Evolutionary conservation across 2,113 vertebrate genomes (phyloP).

Genomic region (Plectropomus leopardus): DNA sequence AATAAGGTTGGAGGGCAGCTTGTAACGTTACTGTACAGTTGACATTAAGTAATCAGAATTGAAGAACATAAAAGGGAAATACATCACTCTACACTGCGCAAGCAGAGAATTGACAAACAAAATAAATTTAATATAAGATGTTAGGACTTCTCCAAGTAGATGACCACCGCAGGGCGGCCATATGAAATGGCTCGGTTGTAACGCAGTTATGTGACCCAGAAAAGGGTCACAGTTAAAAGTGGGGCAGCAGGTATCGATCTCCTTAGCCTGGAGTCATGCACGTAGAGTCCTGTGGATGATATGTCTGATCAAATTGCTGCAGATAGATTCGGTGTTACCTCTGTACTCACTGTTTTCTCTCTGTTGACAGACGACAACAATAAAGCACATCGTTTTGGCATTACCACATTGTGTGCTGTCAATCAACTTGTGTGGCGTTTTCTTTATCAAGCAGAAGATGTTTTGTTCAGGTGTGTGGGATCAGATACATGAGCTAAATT

Average conservation of each 20-base stretch:
- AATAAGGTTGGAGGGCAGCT: too few species aligned
- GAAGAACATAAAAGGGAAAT: too few species aligned
- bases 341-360: slow-evolving; percentile 46
- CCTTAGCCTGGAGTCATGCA: slow-evolving; percentile 51
- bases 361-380: slow-evolving; percentile 62
- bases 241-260: slow-evolving; percentile 43
- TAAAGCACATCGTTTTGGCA: slow-evolving; percentile 73
- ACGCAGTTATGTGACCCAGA: neutral
- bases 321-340: slow-evolving; percentile 46
- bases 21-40: too few species aligned
- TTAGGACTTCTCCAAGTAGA: slow-evolving; percentile 68
- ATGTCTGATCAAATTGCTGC: slow-evolving; percentile 66
- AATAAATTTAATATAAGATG: neutral
- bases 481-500: neutral
- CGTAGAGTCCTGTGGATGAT: slow-evolving; percentile 69
- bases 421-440: slow-evolving; percentile 17
- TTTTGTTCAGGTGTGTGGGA: neutral
- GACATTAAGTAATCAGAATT: too few species aligned
- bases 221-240: slow-evolving; percentile 28
- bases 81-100: too few species aligned
- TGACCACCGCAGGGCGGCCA: slow-evolving; percentile 62
- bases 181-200: slow-evolving; percentile 19
- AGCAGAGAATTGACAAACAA: neutral
- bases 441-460: neutral
- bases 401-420: slow-evolving; percentile 45